Evolutionary conservation across 1,140 invertebrate species (phyloP).

Genomic region (Hylaeus volcanicus): DNA sequence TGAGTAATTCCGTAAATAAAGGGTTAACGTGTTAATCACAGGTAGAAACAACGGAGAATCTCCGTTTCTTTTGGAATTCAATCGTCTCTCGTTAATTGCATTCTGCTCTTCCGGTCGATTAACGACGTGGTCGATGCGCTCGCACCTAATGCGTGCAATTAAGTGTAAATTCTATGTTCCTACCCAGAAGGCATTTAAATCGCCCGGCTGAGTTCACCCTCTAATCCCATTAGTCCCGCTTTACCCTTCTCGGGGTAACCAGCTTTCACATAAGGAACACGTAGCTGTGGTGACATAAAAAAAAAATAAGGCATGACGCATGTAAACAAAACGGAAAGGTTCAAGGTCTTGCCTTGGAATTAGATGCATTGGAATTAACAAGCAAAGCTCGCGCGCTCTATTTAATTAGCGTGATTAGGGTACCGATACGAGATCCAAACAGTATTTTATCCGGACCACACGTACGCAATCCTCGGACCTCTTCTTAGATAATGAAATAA

Average conservation of each 20-base stretch:
- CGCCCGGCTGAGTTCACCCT: constrained; percentile 55
- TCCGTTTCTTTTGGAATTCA: not conserved
- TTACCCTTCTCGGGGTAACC: constrained; percentile 19
- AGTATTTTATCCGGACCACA: no score
- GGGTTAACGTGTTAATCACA: not conserved
- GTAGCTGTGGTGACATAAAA: constrained; percentile 31
- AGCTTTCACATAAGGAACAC: constrained; percentile 16
- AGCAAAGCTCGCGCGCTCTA: not conserved
- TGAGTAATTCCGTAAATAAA: no score
- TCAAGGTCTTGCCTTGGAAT: constrained; percentile 5
- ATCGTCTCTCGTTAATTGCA: constrained; percentile 33
- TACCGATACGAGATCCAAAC: no score
- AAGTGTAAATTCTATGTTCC: constrained; percentile 60
- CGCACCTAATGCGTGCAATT: constrained; percentile 52
- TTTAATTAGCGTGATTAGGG: no score
- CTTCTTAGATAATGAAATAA: no score
- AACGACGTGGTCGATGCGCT: constrained; percentile 28
- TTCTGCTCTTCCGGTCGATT: constrained; percentile 45
- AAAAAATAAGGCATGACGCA: constrained; percentile 16
- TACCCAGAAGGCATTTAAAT: constrained; percentile 61
- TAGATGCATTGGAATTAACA: not conserved
- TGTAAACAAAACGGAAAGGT: not conserved
- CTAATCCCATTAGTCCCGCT: constrained; percentile 59
- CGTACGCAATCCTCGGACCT: no score
- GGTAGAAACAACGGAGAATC: not conserved